phyloP scores from a whole-genome alignment of 2,113 vertebrate species.

The Coryphaenoides rupestris region DNA sequence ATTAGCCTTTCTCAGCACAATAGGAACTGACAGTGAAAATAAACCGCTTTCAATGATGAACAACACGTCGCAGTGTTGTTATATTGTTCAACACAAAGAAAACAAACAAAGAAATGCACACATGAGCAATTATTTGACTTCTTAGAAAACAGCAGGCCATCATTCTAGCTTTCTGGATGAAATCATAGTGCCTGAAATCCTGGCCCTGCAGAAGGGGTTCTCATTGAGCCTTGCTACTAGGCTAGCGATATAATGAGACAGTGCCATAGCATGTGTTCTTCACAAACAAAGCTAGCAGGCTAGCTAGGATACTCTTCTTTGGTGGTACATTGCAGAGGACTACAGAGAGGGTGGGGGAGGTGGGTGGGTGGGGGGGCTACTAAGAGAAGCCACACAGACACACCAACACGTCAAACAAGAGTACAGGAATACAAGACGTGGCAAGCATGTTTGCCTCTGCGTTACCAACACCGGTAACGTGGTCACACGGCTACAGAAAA shows the following conservation, averaged over 20 bases:
- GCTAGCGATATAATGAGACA: too few relatives aligned
- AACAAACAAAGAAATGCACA: too few relatives aligned
- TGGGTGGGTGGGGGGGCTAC: slow-evolving; percentile 21
- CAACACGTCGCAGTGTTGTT: slow-evolving; percentile 32
- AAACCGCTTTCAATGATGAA: slow-evolving; percentile 5
- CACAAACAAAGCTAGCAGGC: too few relatives aligned
- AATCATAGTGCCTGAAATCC: slow-evolving; percentile 26
- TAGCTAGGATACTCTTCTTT: slow-evolving; percentile 35
- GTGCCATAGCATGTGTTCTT: too few relatives aligned
- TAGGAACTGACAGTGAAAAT: background rate
- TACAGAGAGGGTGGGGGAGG: too few relatives aligned
- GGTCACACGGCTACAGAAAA: slow-evolving; percentile 31
- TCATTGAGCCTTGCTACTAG: too few relatives aligned
- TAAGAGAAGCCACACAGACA: slow-evolving; percentile 43
- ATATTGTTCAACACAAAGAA: slow-evolving; percentile 24
- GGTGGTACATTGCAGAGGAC: slow-evolving; percentile 35
- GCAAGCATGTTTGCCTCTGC: slow-evolving; percentile 36
- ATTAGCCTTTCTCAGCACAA: too few relatives aligned
- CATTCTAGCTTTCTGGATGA: slow-evolving; percentile 19
- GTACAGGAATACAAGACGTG: slow-evolving; percentile 17
- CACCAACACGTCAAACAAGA: slow-evolving; percentile 53
- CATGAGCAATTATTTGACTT: slow-evolving; percentile 20
- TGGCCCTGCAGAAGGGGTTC: slow-evolving; percentile 7
- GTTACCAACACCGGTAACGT: slow-evolving; percentile 14
- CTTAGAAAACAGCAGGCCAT: slow-evolving; percentile 32